phyloP scores from a whole-genome alignment of 2,113 vertebrate species.

The Forbesichthys papilliferus region DNA sequence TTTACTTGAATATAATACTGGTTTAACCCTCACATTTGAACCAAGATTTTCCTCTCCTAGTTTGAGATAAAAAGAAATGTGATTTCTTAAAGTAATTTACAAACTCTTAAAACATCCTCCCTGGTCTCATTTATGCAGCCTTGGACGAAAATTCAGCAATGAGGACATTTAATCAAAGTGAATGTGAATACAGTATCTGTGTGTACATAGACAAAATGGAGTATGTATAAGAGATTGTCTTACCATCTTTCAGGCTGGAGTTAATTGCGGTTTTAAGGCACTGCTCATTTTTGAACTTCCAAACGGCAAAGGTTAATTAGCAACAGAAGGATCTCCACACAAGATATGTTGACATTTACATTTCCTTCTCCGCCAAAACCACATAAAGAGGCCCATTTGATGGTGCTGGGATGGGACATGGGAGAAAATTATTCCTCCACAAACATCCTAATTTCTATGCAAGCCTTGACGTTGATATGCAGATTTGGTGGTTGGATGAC shows the following conservation, averaged over 20 bases:
- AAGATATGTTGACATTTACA: slow-evolving; percentile 77
- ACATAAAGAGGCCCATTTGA: slow-evolving; percentile 48
- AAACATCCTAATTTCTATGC: slow-evolving; percentile 75
- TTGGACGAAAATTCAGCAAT: slow-evolving; percentile 46
- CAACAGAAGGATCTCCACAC: slow-evolving; percentile 68
- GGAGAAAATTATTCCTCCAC: slow-evolving; percentile 50
- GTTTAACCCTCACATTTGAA: slow-evolving; percentile 47
- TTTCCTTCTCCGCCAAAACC: slow-evolving; percentile 64
- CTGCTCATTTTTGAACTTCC: slow-evolving; percentile 55
- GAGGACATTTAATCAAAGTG: slow-evolving; percentile 19
- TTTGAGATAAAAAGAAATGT: slow-evolving; percentile 66
- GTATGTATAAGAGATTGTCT: slow-evolving; percentile 62
- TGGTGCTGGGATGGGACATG: slow-evolving; percentile 42
- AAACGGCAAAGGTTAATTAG: slow-evolving; percentile 78
- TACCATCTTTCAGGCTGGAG: slow-evolving; percentile 52
- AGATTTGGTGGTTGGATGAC: slow-evolving; percentile 77
- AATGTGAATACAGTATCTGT: slow-evolving; percentile 30
- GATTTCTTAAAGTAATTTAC: slow-evolving; percentile 62
- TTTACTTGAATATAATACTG: slow-evolving; percentile 47
- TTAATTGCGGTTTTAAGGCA: slow-evolving; percentile 75
- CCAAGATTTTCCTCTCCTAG: slow-evolving; percentile 41
- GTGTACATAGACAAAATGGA: slow-evolving; percentile 45
- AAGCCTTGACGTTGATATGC: slow-evolving; percentile 71
- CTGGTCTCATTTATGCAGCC: slow-evolving; percentile 36
- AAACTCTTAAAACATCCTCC: slow-evolving; percentile 51